Conservation (phyloP, 2,113 vertebrate genomes). For the Carlito syrichta region DNA sequence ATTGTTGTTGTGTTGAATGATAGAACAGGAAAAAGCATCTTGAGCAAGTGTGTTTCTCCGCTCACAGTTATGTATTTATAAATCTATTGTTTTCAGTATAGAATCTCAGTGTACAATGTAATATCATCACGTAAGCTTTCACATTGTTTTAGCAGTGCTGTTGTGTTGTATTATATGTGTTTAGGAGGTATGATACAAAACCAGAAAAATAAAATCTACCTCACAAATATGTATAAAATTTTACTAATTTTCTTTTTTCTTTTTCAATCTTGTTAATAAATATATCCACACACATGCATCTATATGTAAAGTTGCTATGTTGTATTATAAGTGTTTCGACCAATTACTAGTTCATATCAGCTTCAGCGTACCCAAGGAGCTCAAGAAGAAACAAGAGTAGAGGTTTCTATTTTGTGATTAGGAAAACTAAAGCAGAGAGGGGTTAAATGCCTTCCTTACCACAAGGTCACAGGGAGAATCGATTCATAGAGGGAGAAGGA, state of each 20-base stretch:
- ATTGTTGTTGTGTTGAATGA: neutral
- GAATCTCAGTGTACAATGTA: neutral
- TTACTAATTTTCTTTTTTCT: neutral
- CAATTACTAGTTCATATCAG: neutral
- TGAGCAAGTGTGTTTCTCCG: neutral
- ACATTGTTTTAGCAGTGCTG: neutral
- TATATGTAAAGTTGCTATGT: neutral
- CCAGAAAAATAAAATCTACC: neutral
- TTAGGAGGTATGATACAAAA: neutral
- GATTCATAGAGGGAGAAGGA: slow-evolving; percentile 12
- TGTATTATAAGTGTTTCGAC: neutral
- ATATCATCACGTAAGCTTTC: neutral
- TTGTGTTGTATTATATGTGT: no score
- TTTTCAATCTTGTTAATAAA: neutral
- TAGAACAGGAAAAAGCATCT: neutral
- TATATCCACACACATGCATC: neutral
- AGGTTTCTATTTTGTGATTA: slow-evolving; percentile 34
- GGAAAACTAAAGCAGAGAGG: slow-evolving; percentile 17
- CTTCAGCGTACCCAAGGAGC: neutral
- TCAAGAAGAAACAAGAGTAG: neutral
- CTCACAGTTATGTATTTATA: neutral
- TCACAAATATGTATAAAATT: neutral
- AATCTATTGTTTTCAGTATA: neutral
- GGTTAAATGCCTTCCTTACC: slow-evolving; percentile 38
- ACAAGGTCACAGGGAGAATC: slow-evolving; percentile 49